Percentiles rank a stretch among this genome's conserved stretches.
These are phyloP conservation scores for Azorinus chamasolen DNA, from an alignment of 2,888 invertebrate species.

Conservation along the genomic window DNA sequence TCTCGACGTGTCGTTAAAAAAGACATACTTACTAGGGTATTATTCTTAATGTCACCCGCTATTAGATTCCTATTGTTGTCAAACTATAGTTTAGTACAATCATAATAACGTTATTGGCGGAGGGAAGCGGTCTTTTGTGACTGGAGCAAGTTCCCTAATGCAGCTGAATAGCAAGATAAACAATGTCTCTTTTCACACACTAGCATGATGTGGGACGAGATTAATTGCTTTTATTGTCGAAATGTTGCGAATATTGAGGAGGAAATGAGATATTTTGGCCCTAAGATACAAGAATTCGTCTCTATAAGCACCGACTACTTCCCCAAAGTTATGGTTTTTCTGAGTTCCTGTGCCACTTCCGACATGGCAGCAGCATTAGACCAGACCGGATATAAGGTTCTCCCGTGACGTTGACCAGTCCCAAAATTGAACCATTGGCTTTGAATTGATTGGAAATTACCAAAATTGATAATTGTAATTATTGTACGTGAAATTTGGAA, in stretches of 20 bases:
- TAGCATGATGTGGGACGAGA: conserved; percentile 26
- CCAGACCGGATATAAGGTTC: no score
- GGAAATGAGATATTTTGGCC: conserved; percentile 20
- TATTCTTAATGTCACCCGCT: conserved; percentile 2
- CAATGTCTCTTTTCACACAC: conserved; percentile 29
- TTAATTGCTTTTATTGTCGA: conserved; percentile 34
- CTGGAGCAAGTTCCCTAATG: conserved; percentile 20
- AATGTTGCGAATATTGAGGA: conserved; percentile 15
- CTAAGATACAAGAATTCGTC: no score
- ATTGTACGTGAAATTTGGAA: no score
- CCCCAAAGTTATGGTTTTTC: no score
- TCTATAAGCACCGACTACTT: no score
- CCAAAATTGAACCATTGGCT: no score
- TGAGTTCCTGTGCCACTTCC: no score
- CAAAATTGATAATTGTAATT: no score
- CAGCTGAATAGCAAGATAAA: conserved; percentile 41
- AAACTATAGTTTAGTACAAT: not conserved
- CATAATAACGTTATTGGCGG: not conserved
- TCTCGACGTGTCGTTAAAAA: conserved; percentile 5
- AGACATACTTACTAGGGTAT: not conserved
- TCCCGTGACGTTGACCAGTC: no score
- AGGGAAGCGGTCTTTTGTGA: conserved; percentile 7
- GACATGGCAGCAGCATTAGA: no score
- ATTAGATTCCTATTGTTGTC: conserved; percentile 2
- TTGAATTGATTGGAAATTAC: no score